Conservation (phyloP, 2,113 vertebrate species). For the Aegotheles bennettii region DNA sequence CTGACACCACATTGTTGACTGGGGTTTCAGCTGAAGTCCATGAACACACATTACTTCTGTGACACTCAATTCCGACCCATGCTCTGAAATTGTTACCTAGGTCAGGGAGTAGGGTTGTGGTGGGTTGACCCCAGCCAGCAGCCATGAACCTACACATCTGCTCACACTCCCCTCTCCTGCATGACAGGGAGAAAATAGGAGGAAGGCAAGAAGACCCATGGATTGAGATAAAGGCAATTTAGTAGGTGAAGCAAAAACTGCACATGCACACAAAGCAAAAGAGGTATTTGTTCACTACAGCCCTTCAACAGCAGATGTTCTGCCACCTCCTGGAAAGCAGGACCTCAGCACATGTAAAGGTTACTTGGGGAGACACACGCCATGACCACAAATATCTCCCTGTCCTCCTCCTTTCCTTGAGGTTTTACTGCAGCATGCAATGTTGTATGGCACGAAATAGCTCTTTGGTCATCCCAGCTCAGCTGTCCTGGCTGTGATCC, state of each 20-base stretch:
- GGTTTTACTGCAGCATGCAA: rapidly evolving
- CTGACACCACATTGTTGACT: neutral
- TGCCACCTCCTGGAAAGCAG: neutral
- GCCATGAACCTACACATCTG: neutral
- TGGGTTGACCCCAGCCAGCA: neutral
- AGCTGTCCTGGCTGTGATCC: neutral
- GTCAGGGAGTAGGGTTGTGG: neutral
- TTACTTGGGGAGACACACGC: neutral
- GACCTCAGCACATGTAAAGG: neutral
- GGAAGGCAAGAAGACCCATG: rapidly evolving
- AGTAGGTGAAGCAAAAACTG: neutral
- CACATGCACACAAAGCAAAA: neutral
- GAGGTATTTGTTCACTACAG: neutral
- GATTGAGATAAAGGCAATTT: neutral
- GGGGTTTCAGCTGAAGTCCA: neutral
- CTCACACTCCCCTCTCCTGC: rapidly evolving
- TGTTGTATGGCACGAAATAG: neutral
- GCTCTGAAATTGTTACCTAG: neutral
- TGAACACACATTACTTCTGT: neutral
- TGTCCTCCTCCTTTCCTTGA: neutral
- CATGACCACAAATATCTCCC: neutral
- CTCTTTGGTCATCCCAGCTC: neutral
- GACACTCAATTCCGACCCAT: neutral
- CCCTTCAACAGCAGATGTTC: neutral
- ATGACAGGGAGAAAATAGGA: neutral